Conservation (phyloP, 2,113 vertebrate genomes). For the Anoplopoma fimbria region DNA sequence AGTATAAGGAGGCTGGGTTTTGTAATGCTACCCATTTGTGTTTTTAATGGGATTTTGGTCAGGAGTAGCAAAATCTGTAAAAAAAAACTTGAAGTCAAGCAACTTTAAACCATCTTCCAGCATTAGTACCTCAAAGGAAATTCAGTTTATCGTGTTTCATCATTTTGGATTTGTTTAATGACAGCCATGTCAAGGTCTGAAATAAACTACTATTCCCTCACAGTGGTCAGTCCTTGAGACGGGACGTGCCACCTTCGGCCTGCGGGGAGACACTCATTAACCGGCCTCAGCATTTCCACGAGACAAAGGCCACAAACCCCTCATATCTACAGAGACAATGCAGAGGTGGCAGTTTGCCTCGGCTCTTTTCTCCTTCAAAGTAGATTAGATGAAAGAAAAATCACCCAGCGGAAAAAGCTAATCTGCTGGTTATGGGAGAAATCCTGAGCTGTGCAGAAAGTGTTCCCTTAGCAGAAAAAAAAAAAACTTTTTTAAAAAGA, state of each 20-base stretch:
- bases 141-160: background rate
- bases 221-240: conserved; percentile 46
- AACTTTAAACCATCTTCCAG: background rate
- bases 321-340: conserved; percentile 69
- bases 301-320: conserved; percentile 65
- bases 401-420: conserved; percentile 33
- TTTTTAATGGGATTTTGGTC: background rate
- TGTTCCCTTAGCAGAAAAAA: conserved; percentile 17
- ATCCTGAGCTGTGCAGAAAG: conserved; percentile 50
- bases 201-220: conserved; percentile 34
- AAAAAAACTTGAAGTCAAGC: background rate
- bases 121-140: background rate
- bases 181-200: conserved; percentile 29
- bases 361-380: conserved; percentile 66
- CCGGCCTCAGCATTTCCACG: conserved; percentile 70
- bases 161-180: conserved; percentile 12
- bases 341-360: conserved; percentile 66
- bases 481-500: conserved; percentile 15
- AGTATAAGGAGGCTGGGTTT: background rate
- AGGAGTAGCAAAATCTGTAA: background rate
- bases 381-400: conserved; percentile 69
- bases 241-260: conserved; percentile 44
- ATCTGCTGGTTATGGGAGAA: conserved; percentile 52
- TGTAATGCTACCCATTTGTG: background rate
- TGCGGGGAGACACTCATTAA: conserved; percentile 58